Percentiles rank a stretch among this genome's conserved stretches.
Evolutionary conservation across 1,140 invertebrate genomes (phyloP).

Genomic region (Ceratosolen fusciceps): DNA sequence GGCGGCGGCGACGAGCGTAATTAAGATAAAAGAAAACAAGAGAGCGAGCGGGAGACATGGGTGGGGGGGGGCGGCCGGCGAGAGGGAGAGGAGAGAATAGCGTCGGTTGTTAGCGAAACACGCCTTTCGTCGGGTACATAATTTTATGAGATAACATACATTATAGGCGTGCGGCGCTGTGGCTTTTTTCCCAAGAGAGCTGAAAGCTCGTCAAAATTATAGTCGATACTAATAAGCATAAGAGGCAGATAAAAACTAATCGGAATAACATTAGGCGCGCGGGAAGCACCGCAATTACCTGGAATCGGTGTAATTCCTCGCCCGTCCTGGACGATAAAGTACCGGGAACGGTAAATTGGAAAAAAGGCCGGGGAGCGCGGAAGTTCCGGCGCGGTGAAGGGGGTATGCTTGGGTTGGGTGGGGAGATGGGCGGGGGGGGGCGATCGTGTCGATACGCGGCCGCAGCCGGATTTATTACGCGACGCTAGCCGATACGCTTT

Average conservation of each 20-base stretch:
- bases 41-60: no score
- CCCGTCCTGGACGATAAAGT: conserved; percentile 46
- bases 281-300: not conserved
- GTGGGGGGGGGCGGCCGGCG: not conserved
- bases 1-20: no score
- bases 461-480: conserved; percentile 19
- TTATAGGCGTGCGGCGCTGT: not conserved
- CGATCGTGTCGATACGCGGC: conserved; percentile 16
- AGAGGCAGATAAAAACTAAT: conserved; percentile 44
- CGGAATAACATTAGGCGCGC: conserved; percentile 38
- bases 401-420: no score
- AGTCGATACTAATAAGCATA: conserved; percentile 40
- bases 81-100: not conserved
- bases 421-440: not conserved
- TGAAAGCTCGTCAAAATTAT: conserved; percentile 39
- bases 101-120: conserved; percentile 8
- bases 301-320: conserved; percentile 3
- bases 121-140: not conserved
- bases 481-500: conserved; percentile 53
- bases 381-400: no score
- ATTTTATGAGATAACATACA: not conserved
- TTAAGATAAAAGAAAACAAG: no score
- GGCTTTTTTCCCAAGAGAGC: conserved; percentile 21
- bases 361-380: conserved; percentile 16
- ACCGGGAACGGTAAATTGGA: conserved; percentile 35